Percentiles rank a stretch among this genome's conserved stretches.
Conservation (phyloP, 2,113 vertebrate genomes). For the Varanus salvator region DNA sequence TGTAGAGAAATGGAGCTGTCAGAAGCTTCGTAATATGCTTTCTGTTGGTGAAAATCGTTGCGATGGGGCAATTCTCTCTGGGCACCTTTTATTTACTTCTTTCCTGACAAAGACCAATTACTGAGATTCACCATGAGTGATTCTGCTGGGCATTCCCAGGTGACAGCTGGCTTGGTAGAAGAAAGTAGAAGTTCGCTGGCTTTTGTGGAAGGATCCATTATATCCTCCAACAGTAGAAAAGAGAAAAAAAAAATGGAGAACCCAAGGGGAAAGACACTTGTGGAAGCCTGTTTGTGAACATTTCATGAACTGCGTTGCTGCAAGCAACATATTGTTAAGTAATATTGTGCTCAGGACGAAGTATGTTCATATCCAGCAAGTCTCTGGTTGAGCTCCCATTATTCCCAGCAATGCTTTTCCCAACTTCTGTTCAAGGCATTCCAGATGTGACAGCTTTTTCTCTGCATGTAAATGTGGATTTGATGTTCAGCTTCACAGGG, state of each 20-base stretch:
- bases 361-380: neutral
- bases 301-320: slow-evolving; percentile 38
- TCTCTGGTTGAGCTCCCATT: slow-evolving; percentile 24
- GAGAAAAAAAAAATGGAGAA: neutral
- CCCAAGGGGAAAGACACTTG: slow-evolving; percentile 38
- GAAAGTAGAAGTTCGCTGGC: slow-evolving; percentile 55
- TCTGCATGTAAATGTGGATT: neutral
- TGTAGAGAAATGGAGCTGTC: slow-evolving; percentile 63
- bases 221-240: slow-evolving; percentile 39
- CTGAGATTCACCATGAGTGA: slow-evolving; percentile 65
- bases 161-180: slow-evolving; percentile 65
- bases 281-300: slow-evolving; percentile 41
- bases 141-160: slow-evolving; percentile 63
- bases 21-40: slow-evolving; percentile 52
- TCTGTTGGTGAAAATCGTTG: slow-evolving; percentile 67
- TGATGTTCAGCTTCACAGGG: neutral
- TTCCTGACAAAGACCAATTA: slow-evolving; percentile 62
- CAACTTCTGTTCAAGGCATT: neutral
- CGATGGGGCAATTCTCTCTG: slow-evolving; percentile 48
- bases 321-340: slow-evolving; percentile 5
- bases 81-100: slow-evolving; percentile 63
- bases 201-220: slow-evolving; percentile 61
- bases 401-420: neutral
- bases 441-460: neutral
- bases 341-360: neutral